Percentiles rank a stretch among this genome's conserved stretches.
phyloP scores from a whole-genome alignment of 2,797 vertebrate genomes.

The Pteropus rufus region DNA sequence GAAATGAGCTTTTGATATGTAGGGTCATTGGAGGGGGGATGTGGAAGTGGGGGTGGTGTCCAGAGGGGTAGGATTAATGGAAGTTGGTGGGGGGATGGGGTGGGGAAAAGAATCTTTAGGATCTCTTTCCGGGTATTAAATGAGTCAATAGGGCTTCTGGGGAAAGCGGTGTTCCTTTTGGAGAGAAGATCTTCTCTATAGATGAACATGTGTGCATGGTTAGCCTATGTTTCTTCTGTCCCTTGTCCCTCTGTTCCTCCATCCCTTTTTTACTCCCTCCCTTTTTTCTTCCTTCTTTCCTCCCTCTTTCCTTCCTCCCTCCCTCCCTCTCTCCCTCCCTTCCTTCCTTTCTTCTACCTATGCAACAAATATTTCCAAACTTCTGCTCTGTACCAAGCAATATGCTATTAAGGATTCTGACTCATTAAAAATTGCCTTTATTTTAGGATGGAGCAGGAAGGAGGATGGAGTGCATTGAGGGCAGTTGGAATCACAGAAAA shows the following conservation, averaged over 20 bases:
- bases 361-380: not conserved
- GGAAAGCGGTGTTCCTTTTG: not conserved
- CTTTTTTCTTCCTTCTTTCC: not conserved
- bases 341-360: not conserved
- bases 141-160: not conserved
- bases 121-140: not conserved
- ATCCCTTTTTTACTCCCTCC: not conserved
- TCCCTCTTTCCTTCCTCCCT: fast-evolving
- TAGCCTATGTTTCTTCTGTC: not conserved
- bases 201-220: not conserved
- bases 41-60: not conserved
- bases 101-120: not conserved
- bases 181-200: not conserved
- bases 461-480: not conserved
- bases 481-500: not conserved
- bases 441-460: not conserved
- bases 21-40: not conserved
- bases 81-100: not conserved
- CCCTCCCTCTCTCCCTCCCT: not conserved
- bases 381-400: not conserved
- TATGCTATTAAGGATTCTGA: not conserved
- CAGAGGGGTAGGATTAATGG: not conserved
- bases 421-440: not conserved
- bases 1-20: not conserved
- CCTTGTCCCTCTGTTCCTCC: fast-evolving